A percentile compares a stretch with the other conserved stretches of the same genome.
These are phyloP conservation scores for Hyla sarda DNA, from an alignment of 2,113 vertebrate genomes.

Conservation along the genomic window DNA sequence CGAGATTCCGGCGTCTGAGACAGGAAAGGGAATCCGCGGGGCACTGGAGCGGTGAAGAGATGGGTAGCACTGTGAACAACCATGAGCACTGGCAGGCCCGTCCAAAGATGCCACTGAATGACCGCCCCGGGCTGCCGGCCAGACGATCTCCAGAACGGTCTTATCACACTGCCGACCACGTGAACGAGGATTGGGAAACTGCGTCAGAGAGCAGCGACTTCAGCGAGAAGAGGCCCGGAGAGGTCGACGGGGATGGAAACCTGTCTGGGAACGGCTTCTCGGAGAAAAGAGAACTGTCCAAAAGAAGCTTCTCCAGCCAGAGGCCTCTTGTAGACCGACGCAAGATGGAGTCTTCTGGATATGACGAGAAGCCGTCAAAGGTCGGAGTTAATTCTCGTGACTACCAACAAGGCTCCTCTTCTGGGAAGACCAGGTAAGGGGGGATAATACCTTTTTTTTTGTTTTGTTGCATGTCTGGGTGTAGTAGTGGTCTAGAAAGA, in stretches of 20 bases:
- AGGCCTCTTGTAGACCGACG: conserved; percentile 89
- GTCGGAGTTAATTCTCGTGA: conserved; percentile 73
- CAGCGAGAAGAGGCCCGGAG: conserved; percentile 84
- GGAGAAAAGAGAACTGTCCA: conserved; percentile 94
- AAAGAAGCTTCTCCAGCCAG: conserved; percentile 97
- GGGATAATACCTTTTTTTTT: too few species aligned
- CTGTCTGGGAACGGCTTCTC: conserved; percentile 72
- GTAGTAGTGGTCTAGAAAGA: too few species aligned
- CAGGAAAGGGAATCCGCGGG: conserved; percentile 85
- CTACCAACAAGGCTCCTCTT: conserved; percentile 83
- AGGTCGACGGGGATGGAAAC: conserved; percentile 75
- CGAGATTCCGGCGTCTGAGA: conserved; percentile 88
- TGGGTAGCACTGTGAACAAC: conserved; percentile 77
- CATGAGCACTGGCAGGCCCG: conserved; percentile 81
- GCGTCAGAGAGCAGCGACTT: conserved; percentile 96
- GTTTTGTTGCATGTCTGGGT: not conserved
- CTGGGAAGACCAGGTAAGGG: conserved; percentile 70
- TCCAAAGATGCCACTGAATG: conserved; percentile 71
- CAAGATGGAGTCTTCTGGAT: conserved; percentile 83
- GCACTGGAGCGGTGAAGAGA: conserved; percentile 88
- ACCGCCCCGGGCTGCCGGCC: conserved; percentile 75
- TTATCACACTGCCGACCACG: conserved; percentile 81
- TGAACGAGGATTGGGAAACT: conserved; percentile 93
- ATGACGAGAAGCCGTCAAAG: conserved; percentile 79
- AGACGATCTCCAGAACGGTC: conserved; percentile 73